These are phyloP conservation scores for Panopea generosa DNA, from an alignment of 2,888 invertebrate genomes.

Conservation along the genomic window DNA sequence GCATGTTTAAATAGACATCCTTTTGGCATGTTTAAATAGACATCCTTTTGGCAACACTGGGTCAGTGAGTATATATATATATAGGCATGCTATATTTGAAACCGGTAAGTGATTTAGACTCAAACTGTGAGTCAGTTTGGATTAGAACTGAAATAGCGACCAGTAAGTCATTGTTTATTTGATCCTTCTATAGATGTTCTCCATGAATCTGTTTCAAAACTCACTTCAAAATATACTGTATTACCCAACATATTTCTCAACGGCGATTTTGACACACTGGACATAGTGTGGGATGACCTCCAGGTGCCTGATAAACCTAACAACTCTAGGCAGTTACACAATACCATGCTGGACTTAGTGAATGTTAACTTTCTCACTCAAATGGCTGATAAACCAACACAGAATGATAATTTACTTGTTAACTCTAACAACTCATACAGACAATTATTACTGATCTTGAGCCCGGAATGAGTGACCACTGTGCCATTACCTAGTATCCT, in stretches of 20 bases:
- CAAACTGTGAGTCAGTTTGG: no score
- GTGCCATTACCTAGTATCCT: slow-evolving; percentile 18
- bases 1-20: no score
- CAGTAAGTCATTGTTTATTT: no score
- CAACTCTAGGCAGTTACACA: slow-evolving; percentile 21
- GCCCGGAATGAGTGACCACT: slow-evolving; percentile 39
- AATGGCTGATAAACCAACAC: slow-evolving; percentile 26
- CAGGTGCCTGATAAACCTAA: slow-evolving; percentile 18
- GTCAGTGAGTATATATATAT: no score
- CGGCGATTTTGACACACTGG: slow-evolving; percentile 37
- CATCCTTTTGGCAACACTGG: no score
- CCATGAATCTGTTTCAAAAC: no score
- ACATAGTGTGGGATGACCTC: slow-evolving; percentile 26
- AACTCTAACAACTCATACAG: slow-evolving; percentile 25
- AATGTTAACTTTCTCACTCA: slow-evolving; percentile 44
- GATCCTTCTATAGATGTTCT: no score
- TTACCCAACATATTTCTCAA: slow-evolving; percentile 26
- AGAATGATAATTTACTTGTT: slow-evolving; percentile 38
- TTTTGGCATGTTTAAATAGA: no score
- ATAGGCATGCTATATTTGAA: no score
- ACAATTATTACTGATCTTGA: slow-evolving; percentile 18
- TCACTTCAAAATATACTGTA: neutral
- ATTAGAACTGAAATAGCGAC: no score
- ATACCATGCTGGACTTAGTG: slow-evolving; percentile 36
- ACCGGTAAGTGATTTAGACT: no score